Evolutionary conservation across 2,797 vertebrate species (phyloP).

Genomic region (Sebastes cheni): DNA sequence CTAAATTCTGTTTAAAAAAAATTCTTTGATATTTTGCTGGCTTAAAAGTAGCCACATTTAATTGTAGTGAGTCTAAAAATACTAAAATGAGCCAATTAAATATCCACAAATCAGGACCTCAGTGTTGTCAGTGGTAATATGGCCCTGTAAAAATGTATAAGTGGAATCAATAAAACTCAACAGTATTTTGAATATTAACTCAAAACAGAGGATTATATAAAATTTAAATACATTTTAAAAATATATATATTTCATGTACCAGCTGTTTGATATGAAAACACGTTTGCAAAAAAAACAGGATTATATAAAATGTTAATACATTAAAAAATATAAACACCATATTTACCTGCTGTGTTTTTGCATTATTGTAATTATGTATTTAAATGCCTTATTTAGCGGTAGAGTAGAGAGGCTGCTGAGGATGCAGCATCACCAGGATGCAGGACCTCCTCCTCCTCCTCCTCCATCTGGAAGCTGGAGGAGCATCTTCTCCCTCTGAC

Average conservation of each 20-base stretch:
- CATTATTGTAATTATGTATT: too few species aligned
- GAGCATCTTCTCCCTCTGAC: constrained; percentile 81
- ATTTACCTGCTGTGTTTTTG: not conserved
- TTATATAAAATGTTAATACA: too few species aligned
- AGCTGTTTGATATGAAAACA: not conserved
- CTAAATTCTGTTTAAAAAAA: not conserved
- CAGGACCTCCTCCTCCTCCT: constrained; percentile 42
- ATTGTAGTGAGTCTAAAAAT: not conserved
- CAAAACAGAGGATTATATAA: not conserved
- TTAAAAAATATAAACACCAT: too few species aligned
- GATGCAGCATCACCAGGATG: constrained; percentile 53
- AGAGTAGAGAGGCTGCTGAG: constrained; percentile 6
- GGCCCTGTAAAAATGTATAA: not conserved
- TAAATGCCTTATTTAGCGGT: too few species aligned
- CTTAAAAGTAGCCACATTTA: not conserved
- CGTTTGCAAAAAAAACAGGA: not conserved
- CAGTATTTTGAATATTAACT: not conserved
- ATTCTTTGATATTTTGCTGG: not conserved
- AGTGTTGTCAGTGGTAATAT: not conserved
- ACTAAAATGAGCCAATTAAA: not conserved
- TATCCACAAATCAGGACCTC: not conserved
- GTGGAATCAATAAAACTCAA: not conserved
- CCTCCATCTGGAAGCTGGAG: constrained; percentile 49
- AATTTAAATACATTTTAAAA: not conserved
- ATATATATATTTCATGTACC: not conserved